Evolutionary conservation across 1,140 invertebrate species (phyloP).

Genomic region (Adelges cooleyi): DNA sequence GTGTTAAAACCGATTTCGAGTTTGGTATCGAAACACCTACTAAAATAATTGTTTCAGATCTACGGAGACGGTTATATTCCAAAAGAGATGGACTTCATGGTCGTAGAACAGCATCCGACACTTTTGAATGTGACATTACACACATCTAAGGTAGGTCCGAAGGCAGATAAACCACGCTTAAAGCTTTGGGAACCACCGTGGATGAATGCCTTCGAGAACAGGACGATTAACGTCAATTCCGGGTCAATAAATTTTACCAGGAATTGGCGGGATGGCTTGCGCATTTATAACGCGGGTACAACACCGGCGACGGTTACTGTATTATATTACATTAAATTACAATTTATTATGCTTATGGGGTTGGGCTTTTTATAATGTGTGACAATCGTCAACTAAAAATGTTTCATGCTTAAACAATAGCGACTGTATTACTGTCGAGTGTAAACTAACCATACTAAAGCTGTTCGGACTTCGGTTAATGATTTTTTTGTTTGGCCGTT

Average conservation of each 20-base stretch:
- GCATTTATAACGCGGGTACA: not conserved
- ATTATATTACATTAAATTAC: too few species aligned
- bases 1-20: not conserved
- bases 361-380: too few species aligned
- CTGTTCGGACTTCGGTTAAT: too few species aligned
- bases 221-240: not conserved
- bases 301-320: not conserved
- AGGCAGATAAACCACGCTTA: not conserved
- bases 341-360: too few species aligned
- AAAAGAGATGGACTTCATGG: conserved; percentile 70
- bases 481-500: too few species aligned
- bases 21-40: too few species aligned
- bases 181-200: conserved; percentile 34
- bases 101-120: conserved; percentile 73
- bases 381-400: too few species aligned
- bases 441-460: too few species aligned
- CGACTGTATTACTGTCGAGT: too few species aligned
- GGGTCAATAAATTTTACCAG: not conserved
- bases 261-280: not conserved
- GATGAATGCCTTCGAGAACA: conserved; percentile 19
- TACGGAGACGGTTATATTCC: conserved; percentile 72
- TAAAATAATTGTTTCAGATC: conserved; percentile 44
- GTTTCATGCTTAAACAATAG: too few species aligned
- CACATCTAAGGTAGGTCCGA: conserved; percentile 55
- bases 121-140: conserved; percentile 70